Percentiles rank a stretch among this genome's conserved stretches.
Evolutionary conservation across 2,113 vertebrate genomes (phyloP).

Genomic region (Prunella fulvescens): DNA sequence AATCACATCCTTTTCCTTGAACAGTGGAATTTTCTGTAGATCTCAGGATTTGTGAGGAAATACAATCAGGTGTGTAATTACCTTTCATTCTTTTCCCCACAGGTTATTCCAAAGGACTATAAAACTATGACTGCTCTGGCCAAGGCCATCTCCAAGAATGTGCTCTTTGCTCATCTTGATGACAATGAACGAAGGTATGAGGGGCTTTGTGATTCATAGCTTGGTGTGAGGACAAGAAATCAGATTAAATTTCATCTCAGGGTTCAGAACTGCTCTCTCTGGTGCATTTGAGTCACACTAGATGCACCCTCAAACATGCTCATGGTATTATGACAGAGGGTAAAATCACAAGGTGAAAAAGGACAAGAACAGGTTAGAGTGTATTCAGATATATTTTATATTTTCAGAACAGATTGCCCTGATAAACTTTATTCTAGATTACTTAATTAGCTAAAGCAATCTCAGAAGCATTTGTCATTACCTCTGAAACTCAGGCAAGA

Average conservation of each 20-base stretch:
- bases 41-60: not conserved
- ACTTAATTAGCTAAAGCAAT: not conserved
- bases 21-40: not conserved
- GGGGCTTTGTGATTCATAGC: not conserved
- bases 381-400: not conserved
- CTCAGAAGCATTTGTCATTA: not conserved
- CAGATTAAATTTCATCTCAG: not conserved
- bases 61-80: not conserved
- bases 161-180: slow-evolving; percentile 95
- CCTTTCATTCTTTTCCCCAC: not conserved
- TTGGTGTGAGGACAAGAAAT: not conserved
- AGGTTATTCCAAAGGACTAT: slow-evolving; percentile 99
- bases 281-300: not conserved
- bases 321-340: not conserved
- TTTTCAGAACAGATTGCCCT: not conserved
- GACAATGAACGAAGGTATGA: slow-evolving; percentile 96
- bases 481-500: not conserved
- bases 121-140: slow-evolving; percentile 98
- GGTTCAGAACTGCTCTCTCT: not conserved
- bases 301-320: not conserved
- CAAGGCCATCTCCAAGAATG: slow-evolving; percentile 96
- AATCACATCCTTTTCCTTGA: not conserved
- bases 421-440: not conserved
- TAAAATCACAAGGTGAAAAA: not conserved
- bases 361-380: not conserved